Percentiles rank a stretch among this genome's conserved stretches.
Conservation (phyloP, 2,113 vertebrate genomes). For the Centropus unirufus region DNA sequence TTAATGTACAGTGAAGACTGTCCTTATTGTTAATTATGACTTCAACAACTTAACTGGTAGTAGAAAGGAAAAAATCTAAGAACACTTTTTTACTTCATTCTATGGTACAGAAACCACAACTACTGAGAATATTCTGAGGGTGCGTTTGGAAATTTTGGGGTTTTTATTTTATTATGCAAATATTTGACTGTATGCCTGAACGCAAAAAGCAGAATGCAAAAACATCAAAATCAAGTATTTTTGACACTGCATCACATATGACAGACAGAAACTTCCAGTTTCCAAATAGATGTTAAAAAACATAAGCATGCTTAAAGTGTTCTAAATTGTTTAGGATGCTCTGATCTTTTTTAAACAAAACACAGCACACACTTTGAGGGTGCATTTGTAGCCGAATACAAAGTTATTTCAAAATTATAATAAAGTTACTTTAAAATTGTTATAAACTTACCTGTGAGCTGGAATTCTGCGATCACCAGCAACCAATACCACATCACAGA, state of each 20-base stretch:
- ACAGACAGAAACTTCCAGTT: background rate
- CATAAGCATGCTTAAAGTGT: background rate
- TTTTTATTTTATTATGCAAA: background rate
- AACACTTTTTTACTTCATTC: background rate
- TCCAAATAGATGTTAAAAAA: background rate
- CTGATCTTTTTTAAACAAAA: background rate
- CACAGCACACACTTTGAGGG: background rate
- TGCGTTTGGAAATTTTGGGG: background rate
- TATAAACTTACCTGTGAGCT: conserved; percentile 89
- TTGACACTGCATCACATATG: background rate
- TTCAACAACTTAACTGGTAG: background rate
- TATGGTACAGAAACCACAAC: background rate
- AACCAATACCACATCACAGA: conserved; percentile 94
- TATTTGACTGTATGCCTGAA: background rate
- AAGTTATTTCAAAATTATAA: background rate
- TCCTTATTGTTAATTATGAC: background rate
- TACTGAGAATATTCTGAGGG: background rate
- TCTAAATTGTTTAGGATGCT: background rate
- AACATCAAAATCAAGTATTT: background rate
- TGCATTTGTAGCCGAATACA: background rate
- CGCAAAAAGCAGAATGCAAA: background rate
- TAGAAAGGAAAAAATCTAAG: background rate
- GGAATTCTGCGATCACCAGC: conserved; percentile 95
- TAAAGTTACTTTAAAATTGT: background rate
- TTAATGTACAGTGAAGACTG: background rate